Evolutionary conservation across 2,888 invertebrate genomes (phyloP), one percentile per base, ranked within the genome.

Genomic region (Drosophila tripunctata): DNA sequence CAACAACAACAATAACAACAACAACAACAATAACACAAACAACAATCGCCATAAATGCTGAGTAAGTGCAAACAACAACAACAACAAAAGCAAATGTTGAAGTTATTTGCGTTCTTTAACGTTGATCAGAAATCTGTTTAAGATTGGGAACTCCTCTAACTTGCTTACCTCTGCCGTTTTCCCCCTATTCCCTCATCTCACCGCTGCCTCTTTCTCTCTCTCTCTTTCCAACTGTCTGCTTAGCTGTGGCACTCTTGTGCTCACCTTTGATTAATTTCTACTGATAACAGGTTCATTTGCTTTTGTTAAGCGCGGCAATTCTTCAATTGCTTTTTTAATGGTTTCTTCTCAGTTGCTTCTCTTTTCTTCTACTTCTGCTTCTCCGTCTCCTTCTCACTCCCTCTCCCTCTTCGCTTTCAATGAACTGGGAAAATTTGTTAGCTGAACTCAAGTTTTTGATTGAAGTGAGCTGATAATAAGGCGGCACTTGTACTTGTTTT

Each of bases 251-350:
- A 40, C 52, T 52, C n/a, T 41, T 47, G 40, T 17, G 35, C 58
- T 10, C 36, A 51, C 75, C 67, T 74, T 73, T 88, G 84, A 85
- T 85, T 88, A 88, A 85, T 88, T 85, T 85, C 65, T 27, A 75
- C 87, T 88, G 84, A 85, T 85, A 85, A 88, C 87, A 85, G 88
- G 78, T 85, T 88, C 87, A 85, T 85, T 88, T 85, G 87, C 88
- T 80, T 88, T 88, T 83, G 86, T 85, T 82, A 61, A 67, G 48
- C 40, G 69, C 73, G 70, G 74, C 78, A 70, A 71, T 74, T 78
- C 70, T 71, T 75, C 87, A 87, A 71, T 74, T 82, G 71, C 81
- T 83, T 73, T 83, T 73, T 68, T 62, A 68, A 64, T 52, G 43
- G 15, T 27, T 43, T 24, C 27, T 43, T 27, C 43, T 43, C n/a